Evolutionary conservation across 2,113 vertebrate species (phyloP), one percentile per base, ranked within the genome.

Genomic region (Ophiodon elongatus): DNA sequence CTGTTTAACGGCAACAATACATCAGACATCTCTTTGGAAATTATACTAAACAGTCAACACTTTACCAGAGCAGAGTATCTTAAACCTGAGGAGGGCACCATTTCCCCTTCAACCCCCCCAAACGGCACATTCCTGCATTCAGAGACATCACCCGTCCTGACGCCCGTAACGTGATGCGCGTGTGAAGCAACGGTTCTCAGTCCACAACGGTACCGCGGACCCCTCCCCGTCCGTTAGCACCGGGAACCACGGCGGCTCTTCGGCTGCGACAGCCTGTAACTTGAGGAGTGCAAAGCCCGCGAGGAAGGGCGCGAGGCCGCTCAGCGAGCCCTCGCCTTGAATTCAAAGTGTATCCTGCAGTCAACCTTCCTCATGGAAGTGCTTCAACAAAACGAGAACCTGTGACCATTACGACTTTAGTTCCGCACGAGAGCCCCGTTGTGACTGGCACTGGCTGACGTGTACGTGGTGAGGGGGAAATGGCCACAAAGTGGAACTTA

Each of bases 171-270:
- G 3, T 25, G 35, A n/a, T n/a, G n/a, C n/a, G n/a, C n/a, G n/a
- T n/a, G n/a, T n/a, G n/a, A n/a, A n/a, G n/a, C n/a, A n/a, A n/a
- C n/a, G n/a, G n/a, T n/a, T n/a, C n/a, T n/a, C n/a, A n/a, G n/a
- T n/a, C n/a, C n/a, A n/a, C n/a, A n/a, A n/a, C n/a, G n/a, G n/a
- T n/a, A n/a, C 45, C 45, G 45, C 14, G 43, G 43, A 85, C 8
- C 64, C 56, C 45, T 67, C 71, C 29, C 60, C 45, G 63, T 31
- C 60, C 60, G 77, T 74, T 76, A 39, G 79, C 71, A 41, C 79
- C 52, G 82, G 8, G 56, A 73, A 14, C 14, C 69, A 59, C 73
- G 7, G 62, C 25, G 45, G 47, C 65, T 23, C 45, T 45, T 33
- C 9, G 65, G 76, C 59, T 70, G n/a, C 29, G 47, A 43, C 75